phyloP scores from a whole-genome alignment of 2,113 vertebrate genomes.

The Melanostigma gelatinosum region DNA sequence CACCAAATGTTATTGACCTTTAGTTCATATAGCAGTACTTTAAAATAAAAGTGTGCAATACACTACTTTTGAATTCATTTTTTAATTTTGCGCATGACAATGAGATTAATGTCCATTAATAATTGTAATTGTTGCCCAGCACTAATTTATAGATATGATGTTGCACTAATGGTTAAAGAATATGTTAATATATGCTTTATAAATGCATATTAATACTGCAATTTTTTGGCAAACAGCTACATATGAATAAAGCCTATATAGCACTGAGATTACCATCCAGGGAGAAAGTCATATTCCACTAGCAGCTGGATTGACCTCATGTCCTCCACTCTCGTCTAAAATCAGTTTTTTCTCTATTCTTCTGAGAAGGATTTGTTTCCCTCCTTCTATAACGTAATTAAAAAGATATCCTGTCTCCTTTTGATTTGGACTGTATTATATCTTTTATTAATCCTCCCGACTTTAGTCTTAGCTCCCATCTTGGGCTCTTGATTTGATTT shows the following conservation, averaged over 20 bases:
- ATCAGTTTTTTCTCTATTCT: conserved; percentile 54
- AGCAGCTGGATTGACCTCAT: conserved; percentile 7
- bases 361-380: conserved; percentile 64
- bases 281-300: conserved; percentile 4
- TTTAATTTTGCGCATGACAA: too few relatives aligned
- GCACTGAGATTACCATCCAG: not conserved
- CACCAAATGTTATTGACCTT: too few relatives aligned
- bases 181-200: too few relatives aligned
- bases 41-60: too few relatives aligned
- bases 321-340: conserved; percentile 25
- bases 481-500: conserved; percentile 88
- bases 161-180: too few relatives aligned
- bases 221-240: not conserved
- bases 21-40: too few relatives aligned
- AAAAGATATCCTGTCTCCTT: conserved; percentile 80
- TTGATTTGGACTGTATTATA: conserved; percentile 84
- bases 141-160: too few relatives aligned
- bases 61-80: too few relatives aligned
- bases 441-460: conserved; percentile 83
- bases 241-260: not conserved
- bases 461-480: conserved; percentile 85
- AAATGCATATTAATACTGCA: too few relatives aligned
- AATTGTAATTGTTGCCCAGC: too few relatives aligned
- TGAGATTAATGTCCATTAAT: too few relatives aligned
- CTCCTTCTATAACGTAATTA: conserved; percentile 71